phyloP scores from a whole-genome alignment of 2,113 vertebrate species.

The Semicossyphus pulcher region DNA sequence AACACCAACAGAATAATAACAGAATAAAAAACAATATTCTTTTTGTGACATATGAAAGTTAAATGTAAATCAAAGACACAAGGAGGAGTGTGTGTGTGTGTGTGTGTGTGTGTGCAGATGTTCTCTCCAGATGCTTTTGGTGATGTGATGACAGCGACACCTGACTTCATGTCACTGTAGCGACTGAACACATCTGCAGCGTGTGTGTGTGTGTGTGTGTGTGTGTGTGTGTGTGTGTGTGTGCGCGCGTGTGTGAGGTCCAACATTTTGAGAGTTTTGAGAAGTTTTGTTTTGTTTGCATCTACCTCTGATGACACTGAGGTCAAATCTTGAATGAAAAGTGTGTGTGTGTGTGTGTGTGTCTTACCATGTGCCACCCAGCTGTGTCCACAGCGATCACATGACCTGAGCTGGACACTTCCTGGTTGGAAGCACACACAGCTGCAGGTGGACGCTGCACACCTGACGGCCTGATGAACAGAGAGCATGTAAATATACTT shows the following conservation, averaged over 20 bases:
- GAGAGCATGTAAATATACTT: no score
- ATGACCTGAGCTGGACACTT: slow-evolving; percentile 57
- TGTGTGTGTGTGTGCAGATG: slow-evolving; percentile 40
- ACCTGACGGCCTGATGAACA: slow-evolving; percentile 50
- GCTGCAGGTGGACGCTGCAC: slow-evolving; percentile 51
- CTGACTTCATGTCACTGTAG: slow-evolving; percentile 59
- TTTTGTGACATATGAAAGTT: no score
- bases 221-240: slow-evolving; percentile 1
- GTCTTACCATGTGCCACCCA: slow-evolving; percentile 70
- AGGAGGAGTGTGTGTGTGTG: slow-evolving; percentile 9
- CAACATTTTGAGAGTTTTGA: not conserved
- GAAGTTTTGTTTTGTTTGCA: no score
- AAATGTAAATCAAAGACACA: not conserved
- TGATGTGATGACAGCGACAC: slow-evolving; percentile 68
- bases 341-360: not conserved
- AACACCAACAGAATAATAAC: no score
- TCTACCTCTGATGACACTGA: no score
- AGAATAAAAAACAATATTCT: not conserved
- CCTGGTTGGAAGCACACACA: slow-evolving; percentile 61
- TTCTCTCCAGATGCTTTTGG: slow-evolving; percentile 60
- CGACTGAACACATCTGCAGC: slow-evolving; percentile 48
- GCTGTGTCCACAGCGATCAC: slow-evolving; percentile 70
- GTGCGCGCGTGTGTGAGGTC: slow-evolving; percentile 4
- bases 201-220: slow-evolving; percentile 15
- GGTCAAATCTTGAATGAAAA: no score